Evolutionary conservation across 2,888 invertebrate species (phyloP).

Genomic region (Eupithecia centaureata): DNA sequence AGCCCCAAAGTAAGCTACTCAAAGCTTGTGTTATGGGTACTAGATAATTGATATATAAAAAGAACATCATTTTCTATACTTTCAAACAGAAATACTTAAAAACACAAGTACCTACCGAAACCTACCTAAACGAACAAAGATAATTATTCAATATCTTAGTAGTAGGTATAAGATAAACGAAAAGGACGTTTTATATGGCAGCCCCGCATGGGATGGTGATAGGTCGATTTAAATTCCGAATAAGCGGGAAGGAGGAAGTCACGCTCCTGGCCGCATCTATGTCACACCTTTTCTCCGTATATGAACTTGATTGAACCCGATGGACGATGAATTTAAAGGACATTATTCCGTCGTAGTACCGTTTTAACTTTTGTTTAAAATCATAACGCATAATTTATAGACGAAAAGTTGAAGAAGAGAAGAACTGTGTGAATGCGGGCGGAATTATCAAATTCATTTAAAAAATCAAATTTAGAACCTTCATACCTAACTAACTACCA

Average conservation of each 20-base stretch:
- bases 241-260: conserved; percentile 83
- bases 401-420: neutral
- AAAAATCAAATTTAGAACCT: neutral
- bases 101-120: neutral
- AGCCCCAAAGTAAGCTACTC: too few relatives aligned
- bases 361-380: conserved; percentile 43
- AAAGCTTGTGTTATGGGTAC: too few relatives aligned
- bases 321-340: conserved; percentile 54
- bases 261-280: conserved; percentile 74
- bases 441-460: neutral
- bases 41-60: too few relatives aligned
- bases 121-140: neutral
- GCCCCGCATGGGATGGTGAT: conserved; percentile 66
- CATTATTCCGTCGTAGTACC: conserved; percentile 53
- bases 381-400: neutral
- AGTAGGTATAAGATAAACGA: neutral
- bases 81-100: neutral
- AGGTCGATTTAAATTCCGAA: conserved; percentile 82
- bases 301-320: conserved; percentile 77
- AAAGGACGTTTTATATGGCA: conserved; percentile 27
- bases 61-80: too few relatives aligned
- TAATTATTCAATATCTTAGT: neutral
- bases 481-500: neutral
- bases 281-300: conserved; percentile 81
- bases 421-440: neutral